Evolutionary conservation across 2,888 invertebrate genomes (phyloP), one percentile per base, ranked within the genome.

Genomic region (Oxystoma pomonae): DNA sequence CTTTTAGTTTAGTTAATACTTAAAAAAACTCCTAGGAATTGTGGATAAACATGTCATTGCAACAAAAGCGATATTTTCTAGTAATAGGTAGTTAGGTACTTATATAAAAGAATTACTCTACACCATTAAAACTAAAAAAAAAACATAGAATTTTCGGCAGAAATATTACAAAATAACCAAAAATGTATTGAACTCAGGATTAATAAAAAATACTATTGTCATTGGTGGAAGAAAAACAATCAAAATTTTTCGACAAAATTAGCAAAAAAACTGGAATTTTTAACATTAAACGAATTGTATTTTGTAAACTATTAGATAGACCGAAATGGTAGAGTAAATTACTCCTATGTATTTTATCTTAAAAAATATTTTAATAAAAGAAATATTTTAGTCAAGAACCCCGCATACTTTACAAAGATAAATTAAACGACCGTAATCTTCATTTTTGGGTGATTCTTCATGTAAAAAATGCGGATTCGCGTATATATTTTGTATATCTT

Each of bases 261-360:
- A 7, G 35, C 35, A 35, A 35, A 35, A 35, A 35, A 35, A 12
- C 35, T 35, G 35, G 35, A 35, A 35, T 35, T 35, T 35, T 12
- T 7, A 35, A 35, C 3, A 35, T 35, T 35, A 35, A 35, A 35
- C 35, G 35, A 35, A 35, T 35, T 35, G 35, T 35, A 35, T 3
- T 35, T 35, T 58, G 75, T 76, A 76, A 73, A 73, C 77, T 77
- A 77, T 78, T 78, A 78, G 77, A 77, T 78, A 77, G 77, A 72
- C 66, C 58, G 65, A 71, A 71, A 68, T 70, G 66, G 77, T 78
- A 78, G 77, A 78, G 78, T 78, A 78, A 77, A 78, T 78, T 78
- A 78, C 78, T 78, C 78, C 75, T 69, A 55, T 60, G 58, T 61
- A 16, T n/a, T 53, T 56, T 16, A 49, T 17, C n/a, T 16, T 20